Evolutionary conservation across 2,888 invertebrate genomes (phyloP).

Genomic region (Phortica okadai): DNA sequence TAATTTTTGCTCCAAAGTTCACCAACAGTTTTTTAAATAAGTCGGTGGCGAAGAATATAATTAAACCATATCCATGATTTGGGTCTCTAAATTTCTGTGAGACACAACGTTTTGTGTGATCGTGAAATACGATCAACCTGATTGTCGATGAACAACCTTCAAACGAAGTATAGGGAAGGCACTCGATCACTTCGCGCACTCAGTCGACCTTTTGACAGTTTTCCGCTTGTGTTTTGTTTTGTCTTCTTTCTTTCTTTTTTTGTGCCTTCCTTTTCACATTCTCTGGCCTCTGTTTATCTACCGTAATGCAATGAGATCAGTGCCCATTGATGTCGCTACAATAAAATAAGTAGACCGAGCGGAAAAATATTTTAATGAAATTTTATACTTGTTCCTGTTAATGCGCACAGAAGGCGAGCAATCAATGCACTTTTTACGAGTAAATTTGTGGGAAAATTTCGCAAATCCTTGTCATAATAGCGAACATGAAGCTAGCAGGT

Average conservation of each 20-base stretch:
- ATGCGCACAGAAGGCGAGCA: neutral
- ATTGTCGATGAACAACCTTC: neutral
- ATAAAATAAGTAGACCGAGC: slow-evolving; percentile 21
- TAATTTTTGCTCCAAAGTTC: too few relatives aligned
- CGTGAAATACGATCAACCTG: slow-evolving; percentile 25
- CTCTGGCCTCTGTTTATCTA: neutral
- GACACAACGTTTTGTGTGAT: neutral
- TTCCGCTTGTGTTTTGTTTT: neutral
- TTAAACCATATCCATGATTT: too few relatives aligned
- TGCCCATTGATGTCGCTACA: neutral
- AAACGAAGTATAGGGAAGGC: neutral
- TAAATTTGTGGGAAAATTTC: slow-evolving; percentile 67
- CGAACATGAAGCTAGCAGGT: slow-evolving; percentile 4
- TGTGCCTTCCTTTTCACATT: slow-evolving; percentile 36
- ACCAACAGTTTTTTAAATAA: too few relatives aligned
- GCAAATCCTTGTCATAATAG: slow-evolving; percentile 59
- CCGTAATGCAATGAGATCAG: neutral
- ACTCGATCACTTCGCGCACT: neutral
- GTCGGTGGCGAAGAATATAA: too few relatives aligned
- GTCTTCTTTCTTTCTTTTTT: slow-evolving; percentile 20
- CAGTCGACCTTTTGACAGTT: slow-evolving; percentile 7
- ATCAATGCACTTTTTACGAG: slow-evolving; percentile 37
- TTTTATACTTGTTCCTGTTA: slow-evolving; percentile 59
- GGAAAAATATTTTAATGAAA: slow-evolving; percentile 56
- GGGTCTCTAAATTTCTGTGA: too few relatives aligned